Conservation (phyloP, 2,797 vertebrate species). For the Enteromius treurensis region DNA sequence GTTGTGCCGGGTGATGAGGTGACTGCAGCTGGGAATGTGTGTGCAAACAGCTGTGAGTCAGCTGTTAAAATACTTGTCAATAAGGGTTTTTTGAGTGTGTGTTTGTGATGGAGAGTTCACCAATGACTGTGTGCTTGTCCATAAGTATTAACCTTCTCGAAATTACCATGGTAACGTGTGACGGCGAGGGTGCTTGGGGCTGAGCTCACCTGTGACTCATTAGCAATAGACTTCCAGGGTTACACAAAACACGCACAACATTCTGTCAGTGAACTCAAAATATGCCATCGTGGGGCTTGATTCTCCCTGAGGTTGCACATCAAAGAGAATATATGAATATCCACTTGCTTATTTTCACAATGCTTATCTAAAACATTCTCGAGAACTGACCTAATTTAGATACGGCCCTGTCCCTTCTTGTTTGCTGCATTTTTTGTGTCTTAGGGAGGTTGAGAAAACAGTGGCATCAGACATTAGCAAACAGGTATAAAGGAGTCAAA, state of each 20-base stretch:
- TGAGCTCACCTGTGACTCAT: conserved; percentile 66
- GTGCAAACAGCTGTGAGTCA: conserved; percentile 4
- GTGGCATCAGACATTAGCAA: no score
- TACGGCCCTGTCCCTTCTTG: conserved; percentile 43
- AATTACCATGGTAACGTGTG: conserved; percentile 34
- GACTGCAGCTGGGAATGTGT: conserved; percentile 5
- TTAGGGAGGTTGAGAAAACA: conserved; percentile 3
- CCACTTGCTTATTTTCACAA: conserved; percentile 24
- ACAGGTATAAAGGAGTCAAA: no score
- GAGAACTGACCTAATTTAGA: conserved; percentile 50
- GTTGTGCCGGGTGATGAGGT: not conserved
- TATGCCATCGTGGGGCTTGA: conserved; percentile 14
- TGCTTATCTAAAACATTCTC: conserved; percentile 19
- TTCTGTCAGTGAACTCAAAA: conserved; percentile 44
- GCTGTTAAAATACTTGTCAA: conserved; percentile 2
- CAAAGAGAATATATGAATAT: conserved; percentile 48
- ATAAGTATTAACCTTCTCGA: conserved; percentile 3
- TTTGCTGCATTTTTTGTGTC: not conserved
- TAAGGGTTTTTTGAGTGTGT: not conserved
- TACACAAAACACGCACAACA: conserved; percentile 53
- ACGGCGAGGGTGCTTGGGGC: conserved; percentile 10
- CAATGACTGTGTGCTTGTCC: not conserved
- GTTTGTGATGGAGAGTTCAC: not conserved
- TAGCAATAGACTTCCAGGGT: conserved; percentile 40
- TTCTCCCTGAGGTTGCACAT: conserved; percentile 14